Evolutionary conservation across 2,888 invertebrate species (phyloP).

Genomic region (Athalia rosae): DNA sequence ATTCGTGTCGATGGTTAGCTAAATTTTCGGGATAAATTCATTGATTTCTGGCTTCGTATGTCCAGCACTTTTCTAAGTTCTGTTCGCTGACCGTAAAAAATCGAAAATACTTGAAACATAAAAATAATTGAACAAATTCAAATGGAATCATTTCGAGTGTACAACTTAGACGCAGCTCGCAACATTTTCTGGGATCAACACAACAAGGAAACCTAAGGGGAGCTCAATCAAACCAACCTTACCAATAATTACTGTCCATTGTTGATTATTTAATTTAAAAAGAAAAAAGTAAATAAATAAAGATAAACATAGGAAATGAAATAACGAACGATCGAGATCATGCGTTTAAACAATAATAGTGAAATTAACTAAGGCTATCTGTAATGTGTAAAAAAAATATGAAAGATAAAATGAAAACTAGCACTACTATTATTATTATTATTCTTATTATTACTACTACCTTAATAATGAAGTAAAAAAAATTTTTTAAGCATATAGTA

Average conservation of each 20-base stretch:
- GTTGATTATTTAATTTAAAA: conserved; percentile 63
- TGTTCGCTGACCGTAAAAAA: conserved; percentile 11
- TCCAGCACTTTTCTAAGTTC: conserved; percentile 38
- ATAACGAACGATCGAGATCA: conserved; percentile 41
- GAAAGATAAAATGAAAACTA: conserved; percentile 52
- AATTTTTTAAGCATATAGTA: conserved; percentile 44
- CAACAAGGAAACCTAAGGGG: conserved; percentile 52
- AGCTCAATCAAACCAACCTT: conserved; percentile 59
- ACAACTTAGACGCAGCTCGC: conserved; percentile 61
- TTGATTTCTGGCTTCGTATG: conserved; percentile 15
- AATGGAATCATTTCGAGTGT: conserved; percentile 12
- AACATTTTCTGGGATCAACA: conserved; percentile 62
- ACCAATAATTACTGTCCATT: conserved; percentile 57
- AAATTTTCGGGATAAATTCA: not conserved
- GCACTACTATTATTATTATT: conserved; percentile 60
- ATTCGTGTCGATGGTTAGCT: conserved; percentile 5
- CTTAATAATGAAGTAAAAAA: conserved; percentile 56
- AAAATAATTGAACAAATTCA: not conserved
- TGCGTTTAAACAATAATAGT: conserved; percentile 34
- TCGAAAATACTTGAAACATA: not conserved
- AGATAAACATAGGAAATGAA: conserved; percentile 45
- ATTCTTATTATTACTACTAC: conserved; percentile 58
- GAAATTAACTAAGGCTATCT: conserved; percentile 57
- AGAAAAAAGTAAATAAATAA: conserved; percentile 50
- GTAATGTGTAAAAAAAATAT: conserved; percentile 47